Conservation (phyloP, 2,888 invertebrate genomes). For the Zonitis immaculata region DNA sequence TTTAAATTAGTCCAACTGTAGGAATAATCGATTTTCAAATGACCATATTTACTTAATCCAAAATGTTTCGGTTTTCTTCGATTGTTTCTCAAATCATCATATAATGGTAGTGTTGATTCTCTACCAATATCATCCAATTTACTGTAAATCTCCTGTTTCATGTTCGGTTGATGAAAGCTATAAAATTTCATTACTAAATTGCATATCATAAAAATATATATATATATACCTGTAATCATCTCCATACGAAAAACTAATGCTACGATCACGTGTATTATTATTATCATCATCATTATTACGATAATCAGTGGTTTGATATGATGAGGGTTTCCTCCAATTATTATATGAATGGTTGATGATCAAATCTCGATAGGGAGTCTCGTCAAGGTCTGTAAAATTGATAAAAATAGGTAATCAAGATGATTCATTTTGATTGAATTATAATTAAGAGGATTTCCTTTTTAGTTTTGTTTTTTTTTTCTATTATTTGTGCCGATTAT, state of each 20-base stretch:
- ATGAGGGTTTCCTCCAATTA: constrained; percentile 8
- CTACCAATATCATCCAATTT: constrained; percentile 32
- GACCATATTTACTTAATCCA: constrained; percentile 72
- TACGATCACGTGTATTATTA: constrained; percentile 27
- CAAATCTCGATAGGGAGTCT: constrained; percentile 8
- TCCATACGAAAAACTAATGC: constrained; percentile 36
- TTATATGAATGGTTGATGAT: background rate
- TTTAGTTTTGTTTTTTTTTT: background rate
- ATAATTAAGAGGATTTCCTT: background rate
- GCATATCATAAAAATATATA: background rate
- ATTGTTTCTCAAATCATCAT: constrained; percentile 49
- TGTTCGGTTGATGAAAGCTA: constrained; percentile 10
- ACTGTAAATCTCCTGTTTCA: constrained; percentile 33
- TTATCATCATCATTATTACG: background rate
- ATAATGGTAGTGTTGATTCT: constrained; percentile 39
- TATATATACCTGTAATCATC: constrained; percentile 30
- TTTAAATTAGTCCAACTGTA: constrained; percentile 78
- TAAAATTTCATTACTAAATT: background rate
- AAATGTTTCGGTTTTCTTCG: constrained; percentile 56
- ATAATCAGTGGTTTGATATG: background rate
- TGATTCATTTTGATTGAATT: background rate
- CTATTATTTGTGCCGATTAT: too few relatives aligned
- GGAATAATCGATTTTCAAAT: constrained; percentile 76
- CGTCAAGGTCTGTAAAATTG: constrained; percentile 10
- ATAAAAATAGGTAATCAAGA: background rate